phyloP scores from a whole-genome alignment of 2,113 vertebrate genomes.

The Pelmatolapia mariae region DNA sequence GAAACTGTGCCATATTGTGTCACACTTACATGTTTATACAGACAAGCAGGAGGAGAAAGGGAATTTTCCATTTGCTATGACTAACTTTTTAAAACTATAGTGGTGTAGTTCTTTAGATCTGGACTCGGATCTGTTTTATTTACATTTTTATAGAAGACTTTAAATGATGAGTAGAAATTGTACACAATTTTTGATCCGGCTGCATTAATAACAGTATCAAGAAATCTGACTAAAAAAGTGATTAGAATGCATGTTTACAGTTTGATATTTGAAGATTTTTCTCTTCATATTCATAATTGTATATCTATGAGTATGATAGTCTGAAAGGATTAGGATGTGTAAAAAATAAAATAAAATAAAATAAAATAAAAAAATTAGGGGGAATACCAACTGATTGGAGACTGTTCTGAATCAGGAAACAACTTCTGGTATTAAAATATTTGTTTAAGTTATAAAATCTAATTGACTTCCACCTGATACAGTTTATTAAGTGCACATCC shows the following conservation, averaged over 20 bases:
- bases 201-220: neutral
- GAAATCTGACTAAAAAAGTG: neutral
- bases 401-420: neutral
- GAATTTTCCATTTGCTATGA: neutral
- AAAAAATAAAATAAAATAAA: neutral
- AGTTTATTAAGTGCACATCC: neutral
- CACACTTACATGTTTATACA: neutral
- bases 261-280: neutral
- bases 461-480: neutral
- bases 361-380: neutral
- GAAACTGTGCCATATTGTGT: neutral
- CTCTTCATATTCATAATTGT: neutral
- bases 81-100: neutral
- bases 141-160: neutral
- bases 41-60: neutral
- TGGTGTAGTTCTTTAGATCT: neutral
- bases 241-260: neutral
- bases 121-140: neutral
- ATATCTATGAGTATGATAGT: neutral
- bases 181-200: accelerated
- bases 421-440: neutral
- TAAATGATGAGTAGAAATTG: neutral
- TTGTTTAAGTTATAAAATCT: neutral
- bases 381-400: neutral
- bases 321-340: neutral